Evolutionary conservation across 1,140 invertebrate genomes (phyloP).

Genomic region (Lucilia cuprina): DNA sequence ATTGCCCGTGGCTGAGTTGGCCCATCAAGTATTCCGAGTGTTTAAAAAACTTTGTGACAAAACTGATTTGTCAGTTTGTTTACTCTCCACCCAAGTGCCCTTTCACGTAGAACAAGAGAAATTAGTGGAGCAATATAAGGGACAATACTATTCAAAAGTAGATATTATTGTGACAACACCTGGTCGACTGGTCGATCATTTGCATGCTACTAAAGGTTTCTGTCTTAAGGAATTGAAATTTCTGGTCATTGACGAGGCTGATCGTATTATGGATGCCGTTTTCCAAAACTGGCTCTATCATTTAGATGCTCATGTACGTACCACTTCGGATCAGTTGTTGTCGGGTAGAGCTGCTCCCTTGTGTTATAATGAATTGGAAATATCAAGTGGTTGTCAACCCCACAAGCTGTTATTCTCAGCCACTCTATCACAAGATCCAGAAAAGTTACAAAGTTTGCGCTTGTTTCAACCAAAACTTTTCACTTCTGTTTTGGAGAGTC

Average conservation of each 20-base stretch:
- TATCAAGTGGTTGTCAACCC: constrained; percentile 61
- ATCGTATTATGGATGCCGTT: constrained; percentile 88
- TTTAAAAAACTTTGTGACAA: constrained; percentile 77
- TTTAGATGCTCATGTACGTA: constrained; percentile 68
- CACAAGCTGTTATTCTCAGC: constrained; percentile 97
- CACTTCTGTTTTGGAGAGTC: constrained; percentile 71
- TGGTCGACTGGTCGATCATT: constrained; percentile 90
- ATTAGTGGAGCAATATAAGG: constrained; percentile 73
- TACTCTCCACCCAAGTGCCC: constrained; percentile 76
- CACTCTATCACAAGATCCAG: constrained; percentile 94
- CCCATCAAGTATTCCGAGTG: constrained; percentile 86
- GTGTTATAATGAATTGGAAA: constrained; percentile 50
- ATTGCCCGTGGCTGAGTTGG: constrained; percentile 90
- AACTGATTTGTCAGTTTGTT: constrained; percentile 75
- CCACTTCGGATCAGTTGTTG: constrained; percentile 51
- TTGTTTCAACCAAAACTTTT: constrained; percentile 93
- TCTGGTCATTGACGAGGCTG: constrained; percentile 95
- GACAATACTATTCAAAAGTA: constrained; percentile 66
- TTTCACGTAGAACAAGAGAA: constrained; percentile 79
- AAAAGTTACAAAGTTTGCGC: constrained; percentile 86
- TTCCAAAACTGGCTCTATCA: constrained; percentile 89
- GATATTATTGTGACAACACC: constrained; percentile 95
- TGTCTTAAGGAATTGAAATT: constrained; percentile 80
- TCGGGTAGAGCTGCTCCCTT: constrained; percentile 50
- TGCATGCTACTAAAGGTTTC: constrained; percentile 88